Conservation (phyloP, 2,113 vertebrate species). For the Zapornia atra region DNA sequence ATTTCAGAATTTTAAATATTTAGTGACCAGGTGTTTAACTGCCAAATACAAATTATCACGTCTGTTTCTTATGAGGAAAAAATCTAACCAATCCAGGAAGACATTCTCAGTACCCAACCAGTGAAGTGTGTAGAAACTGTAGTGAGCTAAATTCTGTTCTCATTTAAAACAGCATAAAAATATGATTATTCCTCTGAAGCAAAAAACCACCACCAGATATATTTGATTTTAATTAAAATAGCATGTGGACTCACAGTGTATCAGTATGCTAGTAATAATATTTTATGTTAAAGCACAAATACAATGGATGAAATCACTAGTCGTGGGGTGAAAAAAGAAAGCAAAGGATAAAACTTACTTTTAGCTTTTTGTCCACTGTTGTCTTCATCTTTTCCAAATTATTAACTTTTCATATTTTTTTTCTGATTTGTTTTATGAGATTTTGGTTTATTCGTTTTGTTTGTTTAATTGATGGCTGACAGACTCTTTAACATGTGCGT, state of each 20-base stretch:
- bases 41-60: slow-evolving; percentile 18
- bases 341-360: not conserved
- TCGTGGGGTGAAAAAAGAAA: not conserved
- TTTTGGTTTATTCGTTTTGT: not conserved
- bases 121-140: not conserved
- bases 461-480: not conserved
- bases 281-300: not conserved
- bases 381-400: not conserved
- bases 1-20: slow-evolving; percentile 69
- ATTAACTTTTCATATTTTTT: not conserved
- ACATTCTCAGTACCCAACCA: not conserved
- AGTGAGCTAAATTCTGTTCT: slow-evolving; percentile 8
- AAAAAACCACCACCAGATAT: not conserved
- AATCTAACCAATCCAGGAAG: not conserved
- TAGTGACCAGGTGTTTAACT: slow-evolving; percentile 58
- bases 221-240: slow-evolving; percentile 16
- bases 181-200: not conserved
- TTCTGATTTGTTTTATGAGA: not conserved
- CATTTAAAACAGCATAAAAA: slow-evolving; percentile 22
- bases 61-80: slow-evolving; percentile 33
- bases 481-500: not conserved
- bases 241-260: not conserved
- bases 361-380: not conserved
- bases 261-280: not conserved
- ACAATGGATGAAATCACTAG: not conserved